Evolutionary conservation across 2,797 vertebrate species (phyloP), one percentile per base, ranked within the genome.

Genomic region (Ataeniobius toweri): DNA sequence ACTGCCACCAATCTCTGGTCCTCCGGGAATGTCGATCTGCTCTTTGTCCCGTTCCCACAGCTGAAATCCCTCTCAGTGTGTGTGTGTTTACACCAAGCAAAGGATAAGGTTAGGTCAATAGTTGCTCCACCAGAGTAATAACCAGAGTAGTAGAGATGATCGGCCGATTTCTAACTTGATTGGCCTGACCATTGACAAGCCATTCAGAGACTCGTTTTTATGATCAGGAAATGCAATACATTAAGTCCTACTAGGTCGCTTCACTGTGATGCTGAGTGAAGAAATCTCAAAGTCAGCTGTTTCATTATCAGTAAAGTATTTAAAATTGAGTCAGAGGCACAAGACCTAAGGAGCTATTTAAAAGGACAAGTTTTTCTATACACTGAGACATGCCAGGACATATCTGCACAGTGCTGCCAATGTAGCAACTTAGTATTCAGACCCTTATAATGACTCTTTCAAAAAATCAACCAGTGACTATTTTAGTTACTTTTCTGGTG

Each of bases 21-120:
- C 85, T 86, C 80, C 71, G 82, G 76, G 84, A 80, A 76, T 79
- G 73, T 58, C 1, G 6, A 6, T 72, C 75, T 80, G 77, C 83
- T 89, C 75, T 82, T 82, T 86, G 84, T 80, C 86, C 79, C 78
- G 70, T 70, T 87, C 84, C 75, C 31, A 50, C 71, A 5, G 65
- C 75, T 81, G 76, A 80, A 88, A 67, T 22, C 9, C 20, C 78
- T 31, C 53, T 68, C 18, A 10, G 3, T 50, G 4, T 76, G 28
- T 80, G 70, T 63, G 58, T 55, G 59, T 89, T 85, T 75, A 87
- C 77, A 82, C 51, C 28, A 73, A 85, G 80, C 61, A 80, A 39
- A 84, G 74, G 75, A 74, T 73, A 81, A 71, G 81, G 59, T 83
- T 76, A 72, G 76, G 67, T 44, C n/a, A 81, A 73, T n/a, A 48